Conservation (phyloP, 2,888 invertebrate genomes). For the Drosophila picticornis region DNA sequence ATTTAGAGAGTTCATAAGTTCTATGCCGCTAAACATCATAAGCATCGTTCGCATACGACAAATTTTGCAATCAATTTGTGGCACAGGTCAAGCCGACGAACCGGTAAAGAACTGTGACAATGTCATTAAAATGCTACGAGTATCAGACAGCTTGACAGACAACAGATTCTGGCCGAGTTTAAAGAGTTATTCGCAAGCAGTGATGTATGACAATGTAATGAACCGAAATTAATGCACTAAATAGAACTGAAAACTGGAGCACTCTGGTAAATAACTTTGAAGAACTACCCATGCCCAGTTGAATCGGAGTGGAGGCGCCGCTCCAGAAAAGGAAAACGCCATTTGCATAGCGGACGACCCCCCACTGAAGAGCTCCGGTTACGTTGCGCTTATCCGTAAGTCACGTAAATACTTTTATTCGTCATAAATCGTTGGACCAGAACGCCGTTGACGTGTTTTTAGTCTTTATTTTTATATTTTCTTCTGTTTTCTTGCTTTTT, state of each 20-base stretch:
- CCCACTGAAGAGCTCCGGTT: conserved; percentile 42
- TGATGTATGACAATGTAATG: conserved; percentile 81
- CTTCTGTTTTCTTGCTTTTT: conserved; percentile 39
- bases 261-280: conserved; percentile 57
- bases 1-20: conserved; percentile 51
- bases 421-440: conserved; percentile 82
- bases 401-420: conserved; percentile 76
- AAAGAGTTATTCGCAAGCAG: conserved; percentile 48
- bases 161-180: conserved; percentile 39
- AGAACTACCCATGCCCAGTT: conserved; percentile 35
- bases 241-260: conserved; percentile 70
- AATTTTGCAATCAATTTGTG: conserved; percentile 78
- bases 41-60: conserved; percentile 45
- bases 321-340: conserved; percentile 45
- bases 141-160: conserved; percentile 7
- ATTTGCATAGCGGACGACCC: conserved; percentile 49
- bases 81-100: conserved; percentile 71
- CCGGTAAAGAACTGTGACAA: conserved; percentile 71
- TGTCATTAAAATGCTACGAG: conserved; percentile 64
- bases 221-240: conserved; percentile 76
- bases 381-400: conserved; percentile 57
- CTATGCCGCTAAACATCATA: conserved; percentile 70
- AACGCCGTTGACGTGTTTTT: conserved; percentile 71
- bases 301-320: conserved; percentile 21
- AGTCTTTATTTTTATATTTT: conserved; percentile 27